These are phyloP conservation scores for Argynnis bischoffii DNA, from an alignment of 2,888 invertebrate species.

Conservation along the genomic window DNA sequence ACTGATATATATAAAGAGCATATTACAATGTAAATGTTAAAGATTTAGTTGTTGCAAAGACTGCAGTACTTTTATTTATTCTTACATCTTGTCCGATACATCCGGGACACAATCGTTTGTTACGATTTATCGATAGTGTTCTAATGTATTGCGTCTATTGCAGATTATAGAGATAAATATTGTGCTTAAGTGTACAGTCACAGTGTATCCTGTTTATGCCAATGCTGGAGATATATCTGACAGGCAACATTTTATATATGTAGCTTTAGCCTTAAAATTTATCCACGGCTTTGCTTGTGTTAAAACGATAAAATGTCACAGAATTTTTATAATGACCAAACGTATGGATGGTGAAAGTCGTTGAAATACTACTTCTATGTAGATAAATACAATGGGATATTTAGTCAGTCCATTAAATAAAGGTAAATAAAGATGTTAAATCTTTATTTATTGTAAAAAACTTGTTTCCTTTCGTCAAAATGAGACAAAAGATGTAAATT, in stretches of 20 bases:
- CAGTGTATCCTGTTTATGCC: slow-evolving; percentile 22
- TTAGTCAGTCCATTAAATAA: too few species aligned
- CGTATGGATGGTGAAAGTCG: too few species aligned
- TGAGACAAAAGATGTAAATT: too few species aligned
- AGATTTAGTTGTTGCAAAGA: slow-evolving; percentile 64
- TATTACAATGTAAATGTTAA: slow-evolving; percentile 43
- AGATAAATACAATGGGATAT: too few species aligned
- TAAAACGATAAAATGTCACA: not conserved
- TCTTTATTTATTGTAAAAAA: too few species aligned
- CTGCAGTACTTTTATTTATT: slow-evolving; percentile 67
- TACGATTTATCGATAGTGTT: slow-evolving; percentile 58
- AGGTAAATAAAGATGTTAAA: too few species aligned
- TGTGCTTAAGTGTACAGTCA: slow-evolving; percentile 27
- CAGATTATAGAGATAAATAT: slow-evolving; percentile 40
- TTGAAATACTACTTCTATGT: too few species aligned
- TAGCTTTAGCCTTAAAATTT: not conserved
- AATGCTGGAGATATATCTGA: slow-evolving; percentile 7
- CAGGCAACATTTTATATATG: slow-evolving; percentile 4
- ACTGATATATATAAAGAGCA: slow-evolving; percentile 20
- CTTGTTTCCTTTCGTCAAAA: too few species aligned
- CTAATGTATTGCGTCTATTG: slow-evolving; percentile 40
- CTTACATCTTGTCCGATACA: slow-evolving; percentile 72
- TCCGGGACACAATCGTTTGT: slow-evolving; percentile 66
- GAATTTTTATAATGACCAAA: too few species aligned
- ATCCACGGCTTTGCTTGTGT: too few species aligned